phyloP scores from a whole-genome alignment of 2,888 invertebrate species.

The Eristalis arbustorum region DNA sequence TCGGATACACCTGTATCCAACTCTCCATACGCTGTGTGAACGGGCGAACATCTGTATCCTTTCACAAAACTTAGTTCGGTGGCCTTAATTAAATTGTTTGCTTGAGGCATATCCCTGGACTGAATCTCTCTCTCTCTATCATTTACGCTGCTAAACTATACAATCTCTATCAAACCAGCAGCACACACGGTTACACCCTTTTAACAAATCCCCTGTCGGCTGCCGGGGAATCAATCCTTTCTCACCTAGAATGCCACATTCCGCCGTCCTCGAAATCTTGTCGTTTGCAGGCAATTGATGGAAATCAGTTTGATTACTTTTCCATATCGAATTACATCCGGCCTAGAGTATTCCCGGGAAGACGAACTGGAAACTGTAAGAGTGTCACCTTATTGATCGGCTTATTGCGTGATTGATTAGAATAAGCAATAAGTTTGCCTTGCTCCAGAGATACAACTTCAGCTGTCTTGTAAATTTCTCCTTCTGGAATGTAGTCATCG shows the following conservation, averaged over 20 bases:
- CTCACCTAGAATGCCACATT: not conserved
- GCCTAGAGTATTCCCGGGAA: slow-evolving; percentile 14
- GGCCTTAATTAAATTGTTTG: too few relatives aligned
- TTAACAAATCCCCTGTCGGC: slow-evolving; percentile 21
- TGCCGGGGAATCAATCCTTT: slow-evolving; percentile 39
- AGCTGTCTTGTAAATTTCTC: not conserved
- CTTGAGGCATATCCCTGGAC: too few relatives aligned
- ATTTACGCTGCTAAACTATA: too few relatives aligned
- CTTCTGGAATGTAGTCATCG: not conserved
- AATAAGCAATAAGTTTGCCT: slow-evolving; percentile 11
- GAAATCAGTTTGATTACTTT: slow-evolving; percentile 55
- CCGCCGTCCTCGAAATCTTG: not conserved
- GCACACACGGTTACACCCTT: slow-evolving; percentile 36
- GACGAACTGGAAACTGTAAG: slow-evolving; percentile 13
- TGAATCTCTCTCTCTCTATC: too few relatives aligned
- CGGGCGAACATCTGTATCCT: too few relatives aligned
- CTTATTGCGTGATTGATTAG: slow-evolving; percentile 45
- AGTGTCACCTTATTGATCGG: slow-evolving; percentile 28
- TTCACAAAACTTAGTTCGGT: too few relatives aligned
- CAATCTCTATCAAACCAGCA: too few relatives aligned
- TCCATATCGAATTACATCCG: slow-evolving; percentile 40
- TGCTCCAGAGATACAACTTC: not conserved
- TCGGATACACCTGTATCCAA: too few relatives aligned
- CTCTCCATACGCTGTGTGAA: too few relatives aligned
- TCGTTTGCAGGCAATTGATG: not conserved